phyloP scores from a whole-genome alignment of 2,113 vertebrate genomes.

The Hirundichthys speculiger region DNA sequence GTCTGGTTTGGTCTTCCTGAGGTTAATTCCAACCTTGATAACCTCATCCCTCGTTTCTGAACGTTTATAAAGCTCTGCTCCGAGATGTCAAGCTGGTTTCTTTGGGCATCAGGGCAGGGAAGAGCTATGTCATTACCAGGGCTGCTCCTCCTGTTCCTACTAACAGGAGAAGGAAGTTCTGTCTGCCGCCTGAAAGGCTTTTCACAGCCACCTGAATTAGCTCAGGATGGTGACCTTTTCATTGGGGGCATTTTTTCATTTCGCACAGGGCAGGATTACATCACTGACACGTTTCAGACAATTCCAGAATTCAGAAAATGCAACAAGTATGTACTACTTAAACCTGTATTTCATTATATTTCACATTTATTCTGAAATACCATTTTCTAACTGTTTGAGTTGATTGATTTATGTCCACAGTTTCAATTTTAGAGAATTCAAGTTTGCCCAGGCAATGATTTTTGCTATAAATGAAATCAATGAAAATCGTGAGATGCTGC shows the following conservation, averaged over 20 bases:
- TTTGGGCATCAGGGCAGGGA: not conserved
- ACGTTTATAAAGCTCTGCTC: constrained; percentile 47
- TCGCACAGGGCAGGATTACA: constrained; percentile 72
- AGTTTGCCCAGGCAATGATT: constrained; percentile 80
- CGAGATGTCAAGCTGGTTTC: not conserved
- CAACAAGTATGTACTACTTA: constrained; percentile 68
- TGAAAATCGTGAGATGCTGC: constrained; percentile 63
- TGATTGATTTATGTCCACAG: constrained; percentile 53
- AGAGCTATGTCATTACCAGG: constrained; percentile 48
- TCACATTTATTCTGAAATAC: not conserved
- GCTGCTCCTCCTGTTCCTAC: constrained; percentile 52
- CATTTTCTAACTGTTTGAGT: not conserved
- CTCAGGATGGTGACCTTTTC: constrained; percentile 72
- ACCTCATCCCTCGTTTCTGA: constrained; percentile 23
- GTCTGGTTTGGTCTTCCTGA: constrained; percentile 49
- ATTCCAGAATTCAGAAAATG: constrained; percentile 73
- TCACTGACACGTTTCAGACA: constrained; percentile 67
- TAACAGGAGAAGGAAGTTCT: constrained; percentile 44
- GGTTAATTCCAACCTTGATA: constrained; percentile 28
- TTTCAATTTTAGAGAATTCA: constrained; percentile 81
- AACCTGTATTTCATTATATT: not conserved
- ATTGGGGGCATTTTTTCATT: constrained; percentile 84
- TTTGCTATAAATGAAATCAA: constrained; percentile 84
- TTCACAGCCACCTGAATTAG: constrained; percentile 65
- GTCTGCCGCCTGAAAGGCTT: constrained; percentile 56